Conservation (phyloP, 23 tunicate genomes). For the Clavelina lepadiformis region DNA sequence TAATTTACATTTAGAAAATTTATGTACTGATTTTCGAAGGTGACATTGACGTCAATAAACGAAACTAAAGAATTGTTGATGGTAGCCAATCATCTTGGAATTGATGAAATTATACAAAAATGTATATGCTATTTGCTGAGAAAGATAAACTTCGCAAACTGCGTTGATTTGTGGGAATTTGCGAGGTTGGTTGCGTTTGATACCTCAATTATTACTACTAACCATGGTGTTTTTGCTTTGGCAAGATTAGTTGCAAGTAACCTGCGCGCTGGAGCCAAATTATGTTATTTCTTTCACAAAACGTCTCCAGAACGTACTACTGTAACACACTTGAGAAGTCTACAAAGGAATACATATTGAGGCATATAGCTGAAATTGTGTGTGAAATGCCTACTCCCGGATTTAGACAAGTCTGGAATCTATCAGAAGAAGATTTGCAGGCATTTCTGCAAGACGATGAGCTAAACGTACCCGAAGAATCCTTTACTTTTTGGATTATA, state of each 20-base stretch:
- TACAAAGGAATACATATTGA: slow-evolving; percentile 23
- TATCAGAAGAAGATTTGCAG: slow-evolving; percentile 36
- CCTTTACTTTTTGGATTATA: slow-evolving; percentile 22
- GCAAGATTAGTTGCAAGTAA: background rate
- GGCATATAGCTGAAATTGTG: slow-evolving; percentile 31
- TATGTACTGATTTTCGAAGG: slow-evolving; percentile 13
- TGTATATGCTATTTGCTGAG: slow-evolving; percentile 31
- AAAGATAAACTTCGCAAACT: slow-evolving; percentile 22
- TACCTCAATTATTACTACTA: background rate
- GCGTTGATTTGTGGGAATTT: slow-evolving; percentile 66
- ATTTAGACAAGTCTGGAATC: slow-evolving; percentile 12
- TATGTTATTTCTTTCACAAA: too few species aligned
- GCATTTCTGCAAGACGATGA: slow-evolving; percentile 29
- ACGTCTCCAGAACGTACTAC: slow-evolving; percentile 42
- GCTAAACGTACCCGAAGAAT: slow-evolving; percentile 51
- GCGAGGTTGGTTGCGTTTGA: slow-evolving; percentile 36
- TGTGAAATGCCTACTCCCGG: slow-evolving; percentile 4
- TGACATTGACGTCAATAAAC: slow-evolving; percentile 12
- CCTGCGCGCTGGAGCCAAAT: too few species aligned
- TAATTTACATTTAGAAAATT: too few species aligned
- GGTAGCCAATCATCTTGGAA: slow-evolving; percentile 69
- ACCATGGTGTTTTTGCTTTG: background rate
- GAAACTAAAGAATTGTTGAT: slow-evolving; percentile 77
- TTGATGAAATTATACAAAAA: slow-evolving; percentile 42
- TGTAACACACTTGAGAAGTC: slow-evolving; percentile 31